Conservation (phyloP, 2,888 invertebrate species). For the Drosophila mercatorum region DNA sequence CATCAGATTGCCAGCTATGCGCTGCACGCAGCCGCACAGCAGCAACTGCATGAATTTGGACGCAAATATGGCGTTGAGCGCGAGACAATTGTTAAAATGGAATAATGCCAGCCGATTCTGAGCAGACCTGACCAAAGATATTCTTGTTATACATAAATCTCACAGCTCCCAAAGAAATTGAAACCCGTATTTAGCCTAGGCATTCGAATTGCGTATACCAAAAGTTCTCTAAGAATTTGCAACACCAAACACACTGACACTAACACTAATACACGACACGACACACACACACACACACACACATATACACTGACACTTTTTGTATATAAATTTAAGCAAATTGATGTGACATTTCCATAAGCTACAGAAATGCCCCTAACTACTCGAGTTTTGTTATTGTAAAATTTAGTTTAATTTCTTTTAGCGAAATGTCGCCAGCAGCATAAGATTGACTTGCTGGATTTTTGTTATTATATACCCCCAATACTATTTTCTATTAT, state of each 20-base stretch:
- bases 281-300: neutral
- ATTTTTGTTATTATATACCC: conserved; percentile 34
- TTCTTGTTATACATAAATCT: conserved; percentile 68
- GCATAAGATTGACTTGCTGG: conserved; percentile 16
- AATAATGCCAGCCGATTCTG: conserved; percentile 54
- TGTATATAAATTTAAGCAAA: conserved; percentile 63
- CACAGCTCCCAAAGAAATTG: conserved; percentile 77
- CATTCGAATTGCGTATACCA: conserved; percentile 36
- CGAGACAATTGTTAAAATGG: conserved; percentile 83
- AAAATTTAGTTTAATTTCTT: conserved; percentile 57
- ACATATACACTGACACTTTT: conserved; percentile 12
- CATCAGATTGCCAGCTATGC: conserved; percentile 77
- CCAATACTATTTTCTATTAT: conserved; percentile 37
- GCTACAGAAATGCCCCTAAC: conserved; percentile 25
- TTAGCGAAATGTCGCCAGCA: conserved; percentile 57
- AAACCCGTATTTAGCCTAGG: conserved; percentile 32
- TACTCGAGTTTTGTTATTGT: conserved; percentile 68
- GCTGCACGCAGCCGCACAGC: conserved; percentile 70
- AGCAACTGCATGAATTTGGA: conserved; percentile 79
- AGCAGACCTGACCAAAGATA: conserved; percentile 66
- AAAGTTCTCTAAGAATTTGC: conserved; percentile 67
- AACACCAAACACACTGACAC: conserved; percentile 3
- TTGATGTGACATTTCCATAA: conserved; percentile 50
- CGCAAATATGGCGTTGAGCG: conserved; percentile 79
- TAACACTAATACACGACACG: neutral